Percentiles rank a stretch among this genome's conserved stretches.
phyloP scores from a whole-genome alignment of 2,797 vertebrate genomes.

The Neosilurus hyrtlii region DNA sequence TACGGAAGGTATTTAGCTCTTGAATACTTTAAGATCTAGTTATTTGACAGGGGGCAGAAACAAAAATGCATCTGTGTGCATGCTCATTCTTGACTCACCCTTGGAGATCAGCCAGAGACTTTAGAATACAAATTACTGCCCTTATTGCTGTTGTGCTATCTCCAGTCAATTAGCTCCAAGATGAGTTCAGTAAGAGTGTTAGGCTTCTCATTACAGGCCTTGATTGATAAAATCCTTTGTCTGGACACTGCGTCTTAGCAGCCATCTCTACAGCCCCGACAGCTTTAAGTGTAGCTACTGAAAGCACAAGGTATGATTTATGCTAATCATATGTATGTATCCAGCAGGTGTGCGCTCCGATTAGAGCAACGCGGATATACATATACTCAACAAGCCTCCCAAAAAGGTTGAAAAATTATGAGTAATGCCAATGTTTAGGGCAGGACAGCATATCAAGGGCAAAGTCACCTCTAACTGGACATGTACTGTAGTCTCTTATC shows the following conservation, averaged over 20 bases:
- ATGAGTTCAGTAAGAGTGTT: slow-evolving; percentile 36
- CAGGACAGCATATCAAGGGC: slow-evolving; percentile 4
- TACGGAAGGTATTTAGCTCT: slow-evolving; percentile 5
- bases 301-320: background rate
- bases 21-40: background rate
- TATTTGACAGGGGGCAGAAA: background rate
- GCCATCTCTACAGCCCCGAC: background rate
- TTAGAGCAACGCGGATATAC: background rate
- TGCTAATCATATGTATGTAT: background rate
- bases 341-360: background rate
- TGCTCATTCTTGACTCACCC: slow-evolving; percentile 37
- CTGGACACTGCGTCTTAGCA: slow-evolving; percentile 10
- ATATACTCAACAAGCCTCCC: background rate
- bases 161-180: slow-evolving; percentile 45
- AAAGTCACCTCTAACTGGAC: slow-evolving; percentile 47
- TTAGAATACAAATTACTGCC: slow-evolving; percentile 42
- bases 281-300: background rate
- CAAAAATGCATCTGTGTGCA: slow-evolving; percentile 10
- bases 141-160: slow-evolving; percentile 36
- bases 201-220: slow-evolving; percentile 36
- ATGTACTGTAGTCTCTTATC: slow-evolving; percentile 2
- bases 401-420: background rate
- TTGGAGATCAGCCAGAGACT: slow-evolving; percentile 31
- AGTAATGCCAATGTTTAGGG: background rate
- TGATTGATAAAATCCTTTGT: slow-evolving; percentile 39